A percentile compares a stretch with the other conserved stretches of the same genome.
Conservation (phyloP, 2,888 invertebrate species). For the Cheiracanthium punctorium region DNA sequence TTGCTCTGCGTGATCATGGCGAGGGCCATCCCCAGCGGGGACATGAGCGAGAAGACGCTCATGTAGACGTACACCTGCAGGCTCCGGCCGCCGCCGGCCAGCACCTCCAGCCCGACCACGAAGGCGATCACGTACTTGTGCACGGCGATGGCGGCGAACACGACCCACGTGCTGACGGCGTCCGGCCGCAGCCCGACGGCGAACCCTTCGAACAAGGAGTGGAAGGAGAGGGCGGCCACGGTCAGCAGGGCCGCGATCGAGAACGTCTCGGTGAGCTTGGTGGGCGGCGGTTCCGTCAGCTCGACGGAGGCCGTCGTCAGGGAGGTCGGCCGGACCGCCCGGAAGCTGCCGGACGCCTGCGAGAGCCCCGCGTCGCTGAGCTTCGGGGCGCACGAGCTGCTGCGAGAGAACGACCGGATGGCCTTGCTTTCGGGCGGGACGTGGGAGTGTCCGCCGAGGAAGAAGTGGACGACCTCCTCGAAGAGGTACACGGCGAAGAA, state of each 20-base stretch:
- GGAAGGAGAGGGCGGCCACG: conserved; percentile 88
- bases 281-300: neutral
- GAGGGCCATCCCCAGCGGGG: conserved; percentile 81
- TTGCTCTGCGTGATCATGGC: conserved; percentile 66
- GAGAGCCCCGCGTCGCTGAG: neutral
- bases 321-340: neutral
- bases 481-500: conserved; percentile 87
- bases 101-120: conserved; percentile 89
- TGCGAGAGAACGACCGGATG: conserved; percentile 43
- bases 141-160: conserved; percentile 88
- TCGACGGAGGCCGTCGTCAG: neutral
- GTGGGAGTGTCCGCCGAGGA: conserved; percentile 55
- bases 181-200: conserved; percentile 86
- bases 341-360: neutral
- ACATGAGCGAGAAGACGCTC: conserved; percentile 86
- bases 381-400: conserved; percentile 14
- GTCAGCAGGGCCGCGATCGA: conserved; percentile 80
- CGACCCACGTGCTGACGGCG: conserved; percentile 84
- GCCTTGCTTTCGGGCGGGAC: conserved; percentile 52
- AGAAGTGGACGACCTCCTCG: conserved; percentile 80
- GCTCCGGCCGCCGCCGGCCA: conserved; percentile 79
- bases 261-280: neutral
- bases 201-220: conserved; percentile 90
- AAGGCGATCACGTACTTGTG: conserved; percentile 92
- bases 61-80: conserved; percentile 77